Base-by-base conservation (phyloP, 2,797 vertebrate species). In the Phyllotis vaccarum region DNA sequence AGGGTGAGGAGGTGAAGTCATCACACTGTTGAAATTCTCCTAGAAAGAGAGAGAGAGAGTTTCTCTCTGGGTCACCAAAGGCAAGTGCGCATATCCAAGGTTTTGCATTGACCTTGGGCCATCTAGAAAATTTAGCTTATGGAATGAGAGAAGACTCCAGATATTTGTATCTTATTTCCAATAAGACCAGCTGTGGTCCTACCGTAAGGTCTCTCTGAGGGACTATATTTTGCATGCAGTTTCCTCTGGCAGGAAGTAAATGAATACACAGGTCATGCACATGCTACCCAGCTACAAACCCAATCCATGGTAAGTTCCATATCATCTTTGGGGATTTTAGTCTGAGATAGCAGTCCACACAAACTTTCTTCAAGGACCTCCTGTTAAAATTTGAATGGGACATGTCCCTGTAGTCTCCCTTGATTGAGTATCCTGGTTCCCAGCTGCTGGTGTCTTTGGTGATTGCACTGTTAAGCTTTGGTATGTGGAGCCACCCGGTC, bases 41-140 rank as follows among this genome's bases (percentile, higher is more conserved):
- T 27, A 34, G 68, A 96, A n/a, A n/a, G 88, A 93, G 96, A 95
- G 94, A 92, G 89, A 87, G 91, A 85, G 80, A 43, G 81, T 37
- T 93, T 86, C 80, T 87, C 60, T 91, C 66, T 56, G 94, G 76
- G 87, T 29, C 46, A 43, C 87, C 19, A 21, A 70, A 31, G 9
- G 16, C 3, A 52, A 89, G 79, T 9, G 46, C 31, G 22, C 52
- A 22, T 3, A 52, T 8, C 0, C 0, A 54, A 85, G 92, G 3
- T 16, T 12, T 34, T 29, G 54, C 34, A 12, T 2, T 70, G 91
- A 89, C 89, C 90, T 93, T 0, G 0, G 37, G 62, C 43, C 27
- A 1, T 24, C 75, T 31, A n/a, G 86, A 89, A 91, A 95, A 90
- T 58, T 64, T 37, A 90, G 52, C 86, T 89, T 68, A 87, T 43